Conservation (phyloP, 2,113 vertebrate genomes). For the Centropus bengalensis region DNA sequence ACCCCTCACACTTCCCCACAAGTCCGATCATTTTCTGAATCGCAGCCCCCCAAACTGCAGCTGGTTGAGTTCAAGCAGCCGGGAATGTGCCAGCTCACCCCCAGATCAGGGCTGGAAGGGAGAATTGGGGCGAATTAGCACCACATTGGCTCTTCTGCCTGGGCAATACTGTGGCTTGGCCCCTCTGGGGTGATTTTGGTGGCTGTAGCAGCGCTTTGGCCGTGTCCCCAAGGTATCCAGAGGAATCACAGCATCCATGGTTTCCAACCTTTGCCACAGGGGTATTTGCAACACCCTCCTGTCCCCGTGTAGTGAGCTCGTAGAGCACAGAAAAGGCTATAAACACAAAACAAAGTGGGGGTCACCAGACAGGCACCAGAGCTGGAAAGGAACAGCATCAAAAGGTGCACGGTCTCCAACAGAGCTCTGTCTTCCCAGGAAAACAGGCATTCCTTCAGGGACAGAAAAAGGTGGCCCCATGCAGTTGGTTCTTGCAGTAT, state of each 20-base stretch:
- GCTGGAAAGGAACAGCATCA: not conserved
- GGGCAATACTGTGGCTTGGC: not conserved
- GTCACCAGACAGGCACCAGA: not conserved
- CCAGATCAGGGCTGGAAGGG: not conserved
- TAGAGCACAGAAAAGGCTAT: not conserved
- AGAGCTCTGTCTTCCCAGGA: not conserved
- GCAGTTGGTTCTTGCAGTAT: not conserved
- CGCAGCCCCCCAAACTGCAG: not conserved
- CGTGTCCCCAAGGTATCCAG: not conserved
- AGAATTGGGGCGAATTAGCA: not conserved
- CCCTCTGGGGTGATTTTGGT: not conserved
- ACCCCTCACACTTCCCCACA: fast-evolving
- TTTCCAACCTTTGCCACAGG: not conserved
- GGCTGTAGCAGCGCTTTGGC: not conserved
- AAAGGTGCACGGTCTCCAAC: fast-evolving
- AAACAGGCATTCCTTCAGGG: not conserved
- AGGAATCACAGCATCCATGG: not conserved
- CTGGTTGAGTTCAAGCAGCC: not conserved
- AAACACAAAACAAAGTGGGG: not conserved
- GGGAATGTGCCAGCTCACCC: not conserved
- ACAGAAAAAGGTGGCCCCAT: not conserved
- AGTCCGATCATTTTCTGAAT: not conserved
- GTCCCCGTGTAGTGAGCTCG: not conserved
- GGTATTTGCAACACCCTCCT: not conserved
- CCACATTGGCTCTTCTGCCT: not conserved